These are phyloP conservation scores for Crotophaga sulcirostris DNA, from an alignment of 2,113 vertebrate species.

Conservation along the genomic window DNA sequence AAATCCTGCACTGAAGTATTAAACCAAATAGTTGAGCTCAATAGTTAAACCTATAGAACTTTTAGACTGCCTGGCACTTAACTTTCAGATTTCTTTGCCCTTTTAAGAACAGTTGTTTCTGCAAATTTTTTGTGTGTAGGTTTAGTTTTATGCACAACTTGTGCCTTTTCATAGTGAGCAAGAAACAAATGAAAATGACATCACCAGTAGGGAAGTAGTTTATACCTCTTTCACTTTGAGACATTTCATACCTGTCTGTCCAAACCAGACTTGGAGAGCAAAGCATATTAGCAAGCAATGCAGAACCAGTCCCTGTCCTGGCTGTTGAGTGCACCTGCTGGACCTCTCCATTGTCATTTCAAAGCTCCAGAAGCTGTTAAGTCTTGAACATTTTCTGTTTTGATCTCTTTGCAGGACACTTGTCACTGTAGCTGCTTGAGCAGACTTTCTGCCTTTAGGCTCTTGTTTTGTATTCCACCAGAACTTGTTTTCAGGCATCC, in stretches of 20 bases:
- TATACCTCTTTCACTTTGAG: background rate
- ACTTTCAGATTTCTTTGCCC: background rate
- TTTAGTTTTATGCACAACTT: background rate
- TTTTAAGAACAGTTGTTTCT: background rate
- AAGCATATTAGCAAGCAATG: background rate
- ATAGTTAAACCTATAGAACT: background rate
- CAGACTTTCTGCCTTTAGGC: background rate
- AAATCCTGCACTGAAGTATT: background rate
- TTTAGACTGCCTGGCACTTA: background rate
- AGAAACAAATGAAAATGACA: background rate
- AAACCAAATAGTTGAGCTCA: background rate
- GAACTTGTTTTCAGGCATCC: background rate
- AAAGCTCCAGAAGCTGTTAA: background rate
- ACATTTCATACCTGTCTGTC: background rate
- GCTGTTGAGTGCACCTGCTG: fast-evolving
- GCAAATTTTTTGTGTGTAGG: background rate
- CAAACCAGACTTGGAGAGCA: background rate
- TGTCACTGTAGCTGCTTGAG: background rate
- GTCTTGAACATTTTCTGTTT: background rate
- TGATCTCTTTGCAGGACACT: background rate
- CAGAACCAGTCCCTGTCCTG: background rate
- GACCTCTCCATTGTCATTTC: background rate
- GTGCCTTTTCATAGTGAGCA: conserved; percentile 10
- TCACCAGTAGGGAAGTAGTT: background rate
- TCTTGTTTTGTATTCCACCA: background rate